Percentiles rank a stretch among this genome's conserved stretches.
phyloP scores from a whole-genome alignment of 2,113 vertebrate genomes.

The Potamarius usumacintae region DNA sequence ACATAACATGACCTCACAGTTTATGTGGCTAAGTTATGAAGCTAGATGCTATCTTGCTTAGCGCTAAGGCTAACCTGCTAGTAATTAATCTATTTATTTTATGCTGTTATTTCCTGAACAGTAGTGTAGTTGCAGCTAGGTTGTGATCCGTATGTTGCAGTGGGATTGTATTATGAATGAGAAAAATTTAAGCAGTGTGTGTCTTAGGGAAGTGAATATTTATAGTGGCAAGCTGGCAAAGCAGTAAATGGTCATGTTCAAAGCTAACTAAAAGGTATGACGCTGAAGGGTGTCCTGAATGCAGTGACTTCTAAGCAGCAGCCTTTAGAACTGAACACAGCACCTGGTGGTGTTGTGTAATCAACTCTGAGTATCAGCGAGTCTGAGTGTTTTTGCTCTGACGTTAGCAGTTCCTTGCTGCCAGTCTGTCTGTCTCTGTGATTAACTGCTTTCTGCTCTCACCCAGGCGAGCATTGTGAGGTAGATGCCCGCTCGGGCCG shows the following conservation, averaged over 20 bases:
- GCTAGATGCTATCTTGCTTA: neutral
- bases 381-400: neutral
- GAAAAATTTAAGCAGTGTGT: neutral
- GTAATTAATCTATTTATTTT: neutral
- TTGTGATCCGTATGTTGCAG: neutral
- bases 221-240: neutral
- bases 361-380: neutral
- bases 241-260: neutral
- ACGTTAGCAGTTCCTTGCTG: neutral
- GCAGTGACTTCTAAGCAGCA: neutral
- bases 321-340: neutral
- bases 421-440: neutral
- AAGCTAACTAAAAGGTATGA: neutral
- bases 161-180: neutral
- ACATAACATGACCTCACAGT: neutral
- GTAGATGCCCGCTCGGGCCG: slow-evolving; percentile 81
- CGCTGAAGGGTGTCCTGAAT: neutral
- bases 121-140: neutral
- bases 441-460: neutral
- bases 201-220: neutral
- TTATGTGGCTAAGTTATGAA: neutral
- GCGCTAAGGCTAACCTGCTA: neutral
- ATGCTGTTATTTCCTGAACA: neutral
- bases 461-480: slow-evolving; percentile 86
- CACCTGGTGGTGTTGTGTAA: neutral